Evolutionary conservation across 2,888 invertebrate species (phyloP).

Genomic region (Phortica magna): DNA sequence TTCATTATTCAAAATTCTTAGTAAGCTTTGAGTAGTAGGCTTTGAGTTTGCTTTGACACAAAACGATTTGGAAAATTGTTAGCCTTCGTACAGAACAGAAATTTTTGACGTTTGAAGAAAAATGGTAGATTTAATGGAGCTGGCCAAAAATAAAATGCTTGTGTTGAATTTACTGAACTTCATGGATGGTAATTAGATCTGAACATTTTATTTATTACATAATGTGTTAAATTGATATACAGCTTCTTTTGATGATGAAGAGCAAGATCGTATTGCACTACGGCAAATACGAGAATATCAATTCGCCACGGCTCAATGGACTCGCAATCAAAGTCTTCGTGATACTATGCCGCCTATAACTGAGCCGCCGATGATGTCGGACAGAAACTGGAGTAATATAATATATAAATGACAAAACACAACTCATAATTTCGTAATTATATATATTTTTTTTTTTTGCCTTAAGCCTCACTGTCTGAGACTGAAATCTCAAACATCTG

Average conservation of each 20-base stretch:
- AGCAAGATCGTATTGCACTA: neutral
- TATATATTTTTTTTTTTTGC: neutral
- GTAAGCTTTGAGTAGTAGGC: too few relatives aligned
- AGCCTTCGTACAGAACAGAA: too few relatives aligned
- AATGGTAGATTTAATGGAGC: neutral
- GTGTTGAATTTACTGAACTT: neutral
- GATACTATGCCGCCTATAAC: too few relatives aligned
- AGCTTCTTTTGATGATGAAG: constrained; percentile 18
- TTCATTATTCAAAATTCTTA: too few relatives aligned
- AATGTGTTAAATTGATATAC: neutral
- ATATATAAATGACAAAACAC: neutral
- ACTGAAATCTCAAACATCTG: constrained; percentile 6
- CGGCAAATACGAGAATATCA: constrained; percentile 10
- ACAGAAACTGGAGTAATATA: constrained; percentile 2
- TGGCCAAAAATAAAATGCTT: neutral
- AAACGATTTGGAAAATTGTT: too few relatives aligned
- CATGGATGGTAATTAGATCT: neutral
- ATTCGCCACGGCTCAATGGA: neutral
- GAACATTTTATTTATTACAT: neutral
- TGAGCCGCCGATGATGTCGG: too few relatives aligned
- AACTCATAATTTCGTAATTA: neutral
- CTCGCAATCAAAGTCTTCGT: neutral
- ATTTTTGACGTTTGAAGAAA: too few relatives aligned
- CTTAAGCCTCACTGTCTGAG: neutral
- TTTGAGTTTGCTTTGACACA: too few relatives aligned